Percentiles rank a stretch among this genome's conserved stretches.
Conservation (phyloP, 1,140 invertebrate species). For the Penaeus indicus region DNA sequence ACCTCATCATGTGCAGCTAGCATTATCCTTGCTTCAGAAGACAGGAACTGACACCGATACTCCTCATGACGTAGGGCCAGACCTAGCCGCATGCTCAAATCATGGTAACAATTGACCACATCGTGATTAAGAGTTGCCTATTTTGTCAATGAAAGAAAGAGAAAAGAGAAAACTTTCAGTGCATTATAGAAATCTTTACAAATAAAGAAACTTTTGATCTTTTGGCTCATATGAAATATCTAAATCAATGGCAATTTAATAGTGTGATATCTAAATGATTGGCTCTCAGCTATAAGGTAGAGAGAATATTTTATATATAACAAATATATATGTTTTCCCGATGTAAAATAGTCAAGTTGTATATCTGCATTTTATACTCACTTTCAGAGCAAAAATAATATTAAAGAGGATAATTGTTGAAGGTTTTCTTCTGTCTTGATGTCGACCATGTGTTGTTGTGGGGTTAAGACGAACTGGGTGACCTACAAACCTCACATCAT, state of each 20-base stretch:
- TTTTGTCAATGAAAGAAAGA: too few species aligned
- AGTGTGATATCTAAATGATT: too few species aligned
- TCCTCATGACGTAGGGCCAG: constrained; percentile 92
- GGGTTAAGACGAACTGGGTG: constrained; percentile 85
- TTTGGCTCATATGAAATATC: too few species aligned
- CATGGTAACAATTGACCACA: constrained; percentile 95
- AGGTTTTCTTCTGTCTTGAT: constrained; percentile 71
- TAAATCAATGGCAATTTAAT: too few species aligned
- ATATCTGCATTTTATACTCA: constrained; percentile 50
- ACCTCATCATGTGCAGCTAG: constrained; percentile 80
- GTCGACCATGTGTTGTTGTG: constrained; percentile 30
- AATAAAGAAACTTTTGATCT: too few species aligned
- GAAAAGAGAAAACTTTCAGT: too few species aligned
- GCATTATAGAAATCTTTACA: too few species aligned
- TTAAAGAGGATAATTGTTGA: constrained; percentile 86
- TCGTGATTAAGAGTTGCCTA: constrained; percentile 89
- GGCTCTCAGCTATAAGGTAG: too few species aligned
- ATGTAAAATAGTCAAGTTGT: too few species aligned
- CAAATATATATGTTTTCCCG: too few species aligned
- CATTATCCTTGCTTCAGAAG: constrained; percentile 90
- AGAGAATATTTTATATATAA: too few species aligned
- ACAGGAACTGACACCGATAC: constrained; percentile 88
- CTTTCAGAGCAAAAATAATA: constrained; percentile 90
- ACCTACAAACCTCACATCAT: constrained; percentile 94
- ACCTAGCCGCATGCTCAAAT: constrained; percentile 90